These are phyloP conservation scores for Lophochroa leadbeateri DNA, from an alignment of 2,113 vertebrate genomes.

Conservation along the genomic window DNA sequence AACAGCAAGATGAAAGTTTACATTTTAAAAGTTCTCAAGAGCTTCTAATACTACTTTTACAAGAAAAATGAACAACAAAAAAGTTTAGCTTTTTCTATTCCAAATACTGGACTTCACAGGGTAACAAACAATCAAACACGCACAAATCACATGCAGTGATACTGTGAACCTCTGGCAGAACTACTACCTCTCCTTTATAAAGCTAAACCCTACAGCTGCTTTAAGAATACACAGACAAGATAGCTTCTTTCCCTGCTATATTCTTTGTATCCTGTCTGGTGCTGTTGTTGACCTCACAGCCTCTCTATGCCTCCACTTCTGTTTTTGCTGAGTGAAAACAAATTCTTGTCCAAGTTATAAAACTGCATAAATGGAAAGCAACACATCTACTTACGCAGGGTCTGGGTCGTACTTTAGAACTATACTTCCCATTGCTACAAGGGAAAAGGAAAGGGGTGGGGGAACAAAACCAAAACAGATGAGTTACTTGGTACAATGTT, in stretches of 20 bases:
- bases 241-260: neutral
- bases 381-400: constrained; percentile 79
- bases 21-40: neutral
- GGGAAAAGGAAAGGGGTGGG: neutral
- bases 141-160: neutral
- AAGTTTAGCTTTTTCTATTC: neutral
- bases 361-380: neutral
- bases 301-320: neutral
- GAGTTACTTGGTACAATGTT: neutral
- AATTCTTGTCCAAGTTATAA: neutral
- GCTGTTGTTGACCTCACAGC: neutral
- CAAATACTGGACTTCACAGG: neutral
- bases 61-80: neutral
- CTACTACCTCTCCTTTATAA: neutral
- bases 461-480: neutral
- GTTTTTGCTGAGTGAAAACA: neutral
- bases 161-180: neutral
- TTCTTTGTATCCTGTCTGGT: neutral
- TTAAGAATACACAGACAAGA: neutral
- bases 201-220: neutral
- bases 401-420: constrained; percentile 93
- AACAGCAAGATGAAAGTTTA: neutral
- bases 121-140: neutral
- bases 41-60: neutral
- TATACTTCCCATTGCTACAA: constrained; percentile 91